These are phyloP conservation scores for Arvicola amphibius DNA, from an alignment of 2,797 vertebrate genomes.

Conservation along the genomic window DNA sequence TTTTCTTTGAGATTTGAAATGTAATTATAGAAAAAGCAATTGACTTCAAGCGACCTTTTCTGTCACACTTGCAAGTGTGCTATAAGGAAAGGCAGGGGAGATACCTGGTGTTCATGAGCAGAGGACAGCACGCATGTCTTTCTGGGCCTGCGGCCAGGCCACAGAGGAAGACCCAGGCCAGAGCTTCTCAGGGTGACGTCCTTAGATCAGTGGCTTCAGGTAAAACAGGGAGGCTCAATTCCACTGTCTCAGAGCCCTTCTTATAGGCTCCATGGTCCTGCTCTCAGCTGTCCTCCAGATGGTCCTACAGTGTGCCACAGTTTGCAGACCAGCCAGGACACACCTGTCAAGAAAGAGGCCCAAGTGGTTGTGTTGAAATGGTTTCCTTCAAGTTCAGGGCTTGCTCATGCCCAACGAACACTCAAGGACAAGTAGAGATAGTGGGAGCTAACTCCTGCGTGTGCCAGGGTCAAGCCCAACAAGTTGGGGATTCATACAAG, in stretches of 20 bases:
- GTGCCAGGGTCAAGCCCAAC: not conserved
- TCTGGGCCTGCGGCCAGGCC: accelerated
- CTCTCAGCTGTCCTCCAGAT: not conserved
- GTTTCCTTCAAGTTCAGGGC: not conserved
- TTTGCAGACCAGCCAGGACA: not conserved
- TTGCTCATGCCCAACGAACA: not conserved
- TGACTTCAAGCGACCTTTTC: not conserved
- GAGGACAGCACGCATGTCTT: accelerated
- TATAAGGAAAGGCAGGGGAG: accelerated
- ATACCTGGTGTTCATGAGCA: accelerated
- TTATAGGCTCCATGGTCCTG: accelerated
- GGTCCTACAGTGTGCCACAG: not conserved
- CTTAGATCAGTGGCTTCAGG: too few species aligned
- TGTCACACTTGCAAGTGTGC: not conserved
- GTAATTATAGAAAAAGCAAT: not conserved
- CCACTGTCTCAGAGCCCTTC: not conserved
- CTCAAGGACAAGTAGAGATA: not conserved
- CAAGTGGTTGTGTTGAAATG: accelerated
- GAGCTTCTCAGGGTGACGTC: accelerated
- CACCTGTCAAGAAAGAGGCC: accelerated
- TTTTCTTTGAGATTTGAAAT: not conserved
- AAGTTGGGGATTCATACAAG: not conserved
- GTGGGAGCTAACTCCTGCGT: too few species aligned
- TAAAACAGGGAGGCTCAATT: accelerated
- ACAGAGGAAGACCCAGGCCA: accelerated